Evolutionary conservation across 2,797 vertebrate species (phyloP).

Genomic region (Cryptoblepharus egeriae): DNA sequence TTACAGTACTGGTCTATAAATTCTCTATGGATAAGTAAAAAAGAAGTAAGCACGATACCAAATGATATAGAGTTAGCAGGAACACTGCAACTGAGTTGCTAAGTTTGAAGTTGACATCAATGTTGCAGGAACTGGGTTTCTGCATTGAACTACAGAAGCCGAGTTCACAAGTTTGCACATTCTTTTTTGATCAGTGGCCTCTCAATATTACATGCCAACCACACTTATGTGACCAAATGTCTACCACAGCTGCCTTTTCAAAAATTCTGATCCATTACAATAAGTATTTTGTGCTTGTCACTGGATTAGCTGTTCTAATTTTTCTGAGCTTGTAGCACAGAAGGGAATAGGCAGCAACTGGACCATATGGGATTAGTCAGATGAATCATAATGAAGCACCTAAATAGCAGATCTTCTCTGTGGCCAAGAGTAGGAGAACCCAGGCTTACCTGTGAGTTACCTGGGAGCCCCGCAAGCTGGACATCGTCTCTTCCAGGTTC

Average conservation of each 20-base stretch:
- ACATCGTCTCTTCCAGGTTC: slow-evolving; percentile 98
- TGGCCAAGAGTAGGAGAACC: accelerated
- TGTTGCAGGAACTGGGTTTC: too few species aligned
- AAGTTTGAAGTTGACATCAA: background rate
- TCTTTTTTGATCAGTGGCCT: background rate
- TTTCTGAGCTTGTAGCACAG: background rate
- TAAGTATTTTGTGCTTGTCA: background rate
- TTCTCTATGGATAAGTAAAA: background rate
- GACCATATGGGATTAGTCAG: too few species aligned
- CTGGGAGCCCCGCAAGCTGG: slow-evolving; percentile 91
- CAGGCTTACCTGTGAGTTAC: slow-evolving; percentile 88
- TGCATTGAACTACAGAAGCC: background rate
- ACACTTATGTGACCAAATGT: background rate
- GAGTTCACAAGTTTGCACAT: background rate
- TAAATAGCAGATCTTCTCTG: background rate
- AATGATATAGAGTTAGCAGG: background rate
- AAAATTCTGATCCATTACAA: background rate
- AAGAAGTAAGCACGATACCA: background rate
- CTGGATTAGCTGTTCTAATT: background rate
- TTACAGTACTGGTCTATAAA: too few species aligned
- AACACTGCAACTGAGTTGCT: background rate
- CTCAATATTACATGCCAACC: background rate
- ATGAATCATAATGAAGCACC: background rate
- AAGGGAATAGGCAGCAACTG: background rate
- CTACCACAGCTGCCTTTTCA: background rate